Base-by-base conservation (phyloP, 2,797 vertebrate species). In the Chloroceryle amazona region DNA sequence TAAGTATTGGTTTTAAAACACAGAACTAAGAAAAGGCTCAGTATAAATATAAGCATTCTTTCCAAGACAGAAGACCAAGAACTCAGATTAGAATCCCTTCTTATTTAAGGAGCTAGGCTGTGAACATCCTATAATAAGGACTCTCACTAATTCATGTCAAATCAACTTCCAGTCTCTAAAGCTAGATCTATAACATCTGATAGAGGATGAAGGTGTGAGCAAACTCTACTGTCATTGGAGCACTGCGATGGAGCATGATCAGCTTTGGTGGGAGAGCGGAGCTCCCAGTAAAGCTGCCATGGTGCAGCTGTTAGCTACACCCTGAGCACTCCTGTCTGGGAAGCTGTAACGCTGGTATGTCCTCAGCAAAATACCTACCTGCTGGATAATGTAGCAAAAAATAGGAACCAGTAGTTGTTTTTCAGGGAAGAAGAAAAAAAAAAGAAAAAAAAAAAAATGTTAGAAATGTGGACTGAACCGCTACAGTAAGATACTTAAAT, bases 1-100 rank as follows among this genome's bases (percentile, higher is more conserved):
- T 49, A 91, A 91, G 52, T 51, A 65, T 14, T 80, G n/a, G 49
- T 58, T 96, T 92, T 83, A 93, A 89, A 93, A 84, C 23, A 82
- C 2, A 89, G 28, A 86, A 63, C 70, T 78, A 89, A 86, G 46
- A 88, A 91, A 92, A 91, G 54, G 2, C 9, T 86, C 0, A 0
- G 13, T 73, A 52, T 68, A 80, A 86, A 87, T 58, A 49, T 25
- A 63, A 80, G 21, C 26, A 13, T 86, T 54, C 72, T 81, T 93
- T 88, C 46, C 39, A 13, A 22, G 83, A 88, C 1, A 1, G 60
- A 78, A 90, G 28, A 60, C 51, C 23, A 72, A 72, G 8, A 6
- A 39, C n/a, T 62, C 46, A 57, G 31, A 72, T 65, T 44, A 76
- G 46, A 90, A 88, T 52, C 22, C 29, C 29, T 73, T 75, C n/a